These are phyloP conservation scores for Odontamblyopus lacepedii DNA, from an alignment of 2,797 vertebrate genomes.

Conservation along the genomic window DNA sequence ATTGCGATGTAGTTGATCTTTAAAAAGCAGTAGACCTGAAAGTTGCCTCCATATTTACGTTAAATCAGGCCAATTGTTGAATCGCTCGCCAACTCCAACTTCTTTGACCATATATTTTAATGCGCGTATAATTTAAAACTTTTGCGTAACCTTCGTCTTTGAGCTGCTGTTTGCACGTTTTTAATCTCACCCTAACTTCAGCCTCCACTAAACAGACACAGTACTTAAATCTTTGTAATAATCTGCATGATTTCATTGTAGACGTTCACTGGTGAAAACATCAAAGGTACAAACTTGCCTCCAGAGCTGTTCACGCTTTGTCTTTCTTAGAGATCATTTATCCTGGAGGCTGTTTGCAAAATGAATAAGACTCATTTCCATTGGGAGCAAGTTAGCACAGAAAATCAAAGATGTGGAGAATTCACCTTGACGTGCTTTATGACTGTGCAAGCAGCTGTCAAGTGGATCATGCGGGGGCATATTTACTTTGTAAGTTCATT, in stretches of 20 bases:
- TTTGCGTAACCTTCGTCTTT: too few relatives aligned
- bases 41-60: background rate
- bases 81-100: background rate
- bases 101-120: background rate
- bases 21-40: background rate
- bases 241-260: slow-evolving; percentile 60
- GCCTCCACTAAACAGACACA: slow-evolving; percentile 29
- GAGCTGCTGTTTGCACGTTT: too few relatives aligned
- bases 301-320: slow-evolving; percentile 31
- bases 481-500: too few relatives aligned
- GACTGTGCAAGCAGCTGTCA: slow-evolving; percentile 26
- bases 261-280: slow-evolving; percentile 61
- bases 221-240: slow-evolving; percentile 13
- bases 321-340: slow-evolving; percentile 53
- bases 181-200: background rate
- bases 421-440: slow-evolving; percentile 66
- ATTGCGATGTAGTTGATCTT: background rate
- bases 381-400: slow-evolving; percentile 60
- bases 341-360: slow-evolving; percentile 71
- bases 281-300: slow-evolving; percentile 61
- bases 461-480: slow-evolving; percentile 8
- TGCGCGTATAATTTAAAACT: background rate
- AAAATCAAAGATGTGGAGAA: slow-evolving; percentile 63
- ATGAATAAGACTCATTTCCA: slow-evolving; percentile 73
- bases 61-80: background rate